phyloP scores from a whole-genome alignment of 2,888 invertebrate species.

The Salticus scenicus region DNA sequence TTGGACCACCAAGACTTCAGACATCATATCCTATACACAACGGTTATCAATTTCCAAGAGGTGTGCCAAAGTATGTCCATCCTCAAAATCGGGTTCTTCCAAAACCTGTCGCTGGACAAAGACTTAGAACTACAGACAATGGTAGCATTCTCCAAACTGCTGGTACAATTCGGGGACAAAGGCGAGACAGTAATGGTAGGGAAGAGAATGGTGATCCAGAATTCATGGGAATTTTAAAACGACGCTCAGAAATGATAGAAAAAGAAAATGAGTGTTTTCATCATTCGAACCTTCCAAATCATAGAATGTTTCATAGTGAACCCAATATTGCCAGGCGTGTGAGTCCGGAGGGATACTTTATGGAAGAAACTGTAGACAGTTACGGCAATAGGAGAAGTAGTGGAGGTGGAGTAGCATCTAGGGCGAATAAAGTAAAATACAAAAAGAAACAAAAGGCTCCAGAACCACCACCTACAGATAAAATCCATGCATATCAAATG shows the following conservation, averaged over 20 bases:
- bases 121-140: slow-evolving; percentile 60
- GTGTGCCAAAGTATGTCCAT: slow-evolving; percentile 47
- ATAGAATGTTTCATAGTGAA: slow-evolving; percentile 58
- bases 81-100: slow-evolving; percentile 62
- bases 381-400: slow-evolving; percentile 24
- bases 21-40: neutral
- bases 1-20: slow-evolving; percentile 37
- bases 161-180: slow-evolving; percentile 48
- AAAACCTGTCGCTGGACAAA: slow-evolving; percentile 39
- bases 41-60: slow-evolving; percentile 6
- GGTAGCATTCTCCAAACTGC: slow-evolving; percentile 55
- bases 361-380: neutral
- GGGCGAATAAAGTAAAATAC: slow-evolving; percentile 53
- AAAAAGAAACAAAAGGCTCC: slow-evolving; percentile 50
- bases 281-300: slow-evolving; percentile 41
- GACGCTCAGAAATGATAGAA: slow-evolving; percentile 41
- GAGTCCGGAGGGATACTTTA: neutral
- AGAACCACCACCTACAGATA: slow-evolving; percentile 39
- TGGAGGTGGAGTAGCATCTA: slow-evolving; percentile 26
- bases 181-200: neutral
- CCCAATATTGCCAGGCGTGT: slow-evolving; percentile 45
- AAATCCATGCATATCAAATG: slow-evolving; percentile 8
- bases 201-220: slow-evolving; percentile 37
- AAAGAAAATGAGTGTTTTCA: slow-evolving; percentile 49
- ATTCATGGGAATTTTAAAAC: slow-evolving; percentile 35